Conservation (phyloP, 30 jellyfish, hydroid and myxozoan genomes). For the Phacellophora camtschatica region DNA sequence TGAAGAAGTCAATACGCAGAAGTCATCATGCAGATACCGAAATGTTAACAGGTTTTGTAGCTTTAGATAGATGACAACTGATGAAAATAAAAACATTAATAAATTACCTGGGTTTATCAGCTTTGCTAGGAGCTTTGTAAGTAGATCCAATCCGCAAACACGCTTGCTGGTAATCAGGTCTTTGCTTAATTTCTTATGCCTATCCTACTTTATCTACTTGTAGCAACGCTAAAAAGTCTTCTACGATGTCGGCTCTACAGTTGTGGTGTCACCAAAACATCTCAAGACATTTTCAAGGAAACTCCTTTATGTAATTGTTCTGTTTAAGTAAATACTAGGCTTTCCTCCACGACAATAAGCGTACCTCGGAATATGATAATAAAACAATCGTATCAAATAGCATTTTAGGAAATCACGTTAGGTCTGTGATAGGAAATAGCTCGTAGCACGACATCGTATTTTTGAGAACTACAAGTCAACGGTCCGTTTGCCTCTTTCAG, state of each 20-base stretch:
- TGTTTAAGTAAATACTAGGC: slow-evolving; percentile 3
- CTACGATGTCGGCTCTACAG: not conserved
- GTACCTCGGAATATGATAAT: slow-evolving; percentile 34
- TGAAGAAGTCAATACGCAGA: too few species aligned
- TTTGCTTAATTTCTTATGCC: too few species aligned
- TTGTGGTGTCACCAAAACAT: slow-evolving; percentile 31
- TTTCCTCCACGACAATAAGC: slow-evolving; percentile 31
- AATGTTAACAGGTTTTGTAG: too few species aligned
- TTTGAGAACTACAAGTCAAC: slow-evolving; percentile 29
- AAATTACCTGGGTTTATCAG: not conserved
- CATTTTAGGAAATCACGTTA: slow-evolving; percentile 70
- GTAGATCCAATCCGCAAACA: too few species aligned
- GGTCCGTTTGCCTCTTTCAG: slow-evolving; percentile 9
- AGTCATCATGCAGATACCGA: too few species aligned
- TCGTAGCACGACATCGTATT: slow-evolving; percentile 46
- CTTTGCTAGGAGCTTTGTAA: too few species aligned
- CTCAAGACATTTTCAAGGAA: slow-evolving; percentile 42
- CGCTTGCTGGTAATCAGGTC: too few species aligned
- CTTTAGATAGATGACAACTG: too few species aligned
- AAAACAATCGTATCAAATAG: slow-evolving; percentile 6
- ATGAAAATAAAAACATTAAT: too few species aligned
- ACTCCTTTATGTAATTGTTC: slow-evolving; percentile 22
- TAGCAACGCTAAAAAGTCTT: too few species aligned
- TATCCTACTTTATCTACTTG: too few species aligned
- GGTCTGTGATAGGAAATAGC: slow-evolving; percentile 48